Base-by-base conservation (phyloP, 2,797 vertebrate species). In the Aeoliscus strigatus region DNA sequence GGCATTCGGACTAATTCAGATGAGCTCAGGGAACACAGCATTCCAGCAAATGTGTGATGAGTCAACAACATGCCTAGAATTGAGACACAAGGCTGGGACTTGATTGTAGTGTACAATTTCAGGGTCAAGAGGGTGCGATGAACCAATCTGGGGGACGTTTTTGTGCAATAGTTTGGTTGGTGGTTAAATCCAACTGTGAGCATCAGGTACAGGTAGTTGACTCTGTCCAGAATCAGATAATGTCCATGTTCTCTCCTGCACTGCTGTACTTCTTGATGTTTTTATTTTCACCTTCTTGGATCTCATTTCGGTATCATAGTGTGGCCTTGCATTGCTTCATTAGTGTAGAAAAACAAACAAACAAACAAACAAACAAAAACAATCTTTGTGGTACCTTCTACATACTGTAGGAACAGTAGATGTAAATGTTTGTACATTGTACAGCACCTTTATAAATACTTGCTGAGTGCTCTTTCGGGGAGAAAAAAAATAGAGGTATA, bases 401-500 rank as follows among this genome's bases (percentile, higher is more conserved):
- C 85, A 83, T 83, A 89, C 83, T 89, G 87, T 91, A 79, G 77
- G 70, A 74, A 66, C 51, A 63, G 83, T 86, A 90, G 91, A 88
- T 98, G 92, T 96, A 95, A 95, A 97, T 95, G 94, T 95, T 90
- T 94, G 90, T 94, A 97, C 92, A 96, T 84, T 98, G 94, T 97
- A 97, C 94, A 98, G 92, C 91, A 92, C 88, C 91, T 98, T 97
- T 97, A 91, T 97, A 96, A 92, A 92, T 87, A 92, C 81, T 87
- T 80, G 77, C 84, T 87, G 88, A 85, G 87, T 90, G 90, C 90
- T 91, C 87, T 91, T 85, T 90, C 63, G 72, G 73, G 78, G 89
- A 84, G 66, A 31, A 24, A 66, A 77, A 71, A 72, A 89, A 89
- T 75, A 94, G 81, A 93, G 86, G 93, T 89, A 86, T 97, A 92